Conservation (phyloP, 2,888 invertebrate genomes). For the Augiades crinisus region DNA sequence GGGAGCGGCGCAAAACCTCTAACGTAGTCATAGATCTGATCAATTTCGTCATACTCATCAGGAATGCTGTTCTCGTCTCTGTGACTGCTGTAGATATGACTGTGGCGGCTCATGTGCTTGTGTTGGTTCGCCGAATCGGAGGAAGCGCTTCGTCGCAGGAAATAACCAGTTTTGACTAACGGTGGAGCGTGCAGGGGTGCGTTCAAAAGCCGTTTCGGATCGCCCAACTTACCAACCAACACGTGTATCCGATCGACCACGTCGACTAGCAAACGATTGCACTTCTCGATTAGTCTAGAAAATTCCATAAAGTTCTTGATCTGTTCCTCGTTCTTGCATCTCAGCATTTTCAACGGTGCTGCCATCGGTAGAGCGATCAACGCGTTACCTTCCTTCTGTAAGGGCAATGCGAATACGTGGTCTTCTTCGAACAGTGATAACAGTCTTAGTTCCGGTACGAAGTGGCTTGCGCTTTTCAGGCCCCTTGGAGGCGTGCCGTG, state of each 20-base stretch:
- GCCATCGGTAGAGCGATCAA: slow-evolving; percentile 92
- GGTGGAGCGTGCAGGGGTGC: slow-evolving; percentile 67
- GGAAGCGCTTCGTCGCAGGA: slow-evolving; percentile 88
- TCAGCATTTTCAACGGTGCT: slow-evolving; percentile 91
- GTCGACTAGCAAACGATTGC: slow-evolving; percentile 86
- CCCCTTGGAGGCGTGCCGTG: slow-evolving; percentile 94
- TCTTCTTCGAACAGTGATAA: slow-evolving; percentile 93
- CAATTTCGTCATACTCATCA: slow-evolving; percentile 97
- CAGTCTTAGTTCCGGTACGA: slow-evolving; percentile 91
- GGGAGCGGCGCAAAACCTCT: slow-evolving; percentile 95
- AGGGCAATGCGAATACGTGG: slow-evolving; percentile 90
- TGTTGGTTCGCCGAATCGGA: slow-evolving; percentile 86
- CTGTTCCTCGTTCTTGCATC: slow-evolving; percentile 91
- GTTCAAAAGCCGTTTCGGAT: slow-evolving; percentile 75
- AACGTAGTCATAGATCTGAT: slow-evolving; percentile 98
- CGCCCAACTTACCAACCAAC: slow-evolving; percentile 90
- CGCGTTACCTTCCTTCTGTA: slow-evolving; percentile 89
- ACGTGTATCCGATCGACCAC: slow-evolving; percentile 92
- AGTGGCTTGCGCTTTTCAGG: slow-evolving; percentile 89
- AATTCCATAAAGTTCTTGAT: slow-evolving; percentile 88
- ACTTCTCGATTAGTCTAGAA: slow-evolving; percentile 88
- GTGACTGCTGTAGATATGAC: slow-evolving; percentile 78
- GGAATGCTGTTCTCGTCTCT: slow-evolving; percentile 85
- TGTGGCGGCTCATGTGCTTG: slow-evolving; percentile 74
- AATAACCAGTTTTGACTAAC: slow-evolving; percentile 83